phyloP scores from a whole-genome alignment of 2,113 vertebrate genomes.

The Megaleporinus macrocephalus region DNA sequence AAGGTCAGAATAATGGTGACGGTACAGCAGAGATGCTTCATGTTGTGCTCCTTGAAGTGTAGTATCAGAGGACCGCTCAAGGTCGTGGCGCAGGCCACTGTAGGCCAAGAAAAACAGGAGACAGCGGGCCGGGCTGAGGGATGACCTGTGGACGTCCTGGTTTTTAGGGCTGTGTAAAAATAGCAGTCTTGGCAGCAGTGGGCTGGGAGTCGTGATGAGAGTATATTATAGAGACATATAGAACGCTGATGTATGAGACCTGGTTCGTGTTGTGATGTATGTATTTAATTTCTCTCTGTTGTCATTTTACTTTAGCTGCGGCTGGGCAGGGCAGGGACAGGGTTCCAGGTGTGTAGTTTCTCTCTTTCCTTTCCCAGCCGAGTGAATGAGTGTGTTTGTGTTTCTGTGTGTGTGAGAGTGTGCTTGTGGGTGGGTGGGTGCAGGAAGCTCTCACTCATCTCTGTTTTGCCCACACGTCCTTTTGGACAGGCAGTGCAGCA shows the following conservation, averaged over 20 bases:
- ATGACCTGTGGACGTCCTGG: background rate
- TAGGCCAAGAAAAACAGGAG: background rate
- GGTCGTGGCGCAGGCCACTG: conserved; percentile 20
- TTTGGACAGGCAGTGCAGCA: conserved; percentile 45
- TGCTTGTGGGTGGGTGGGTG: background rate
- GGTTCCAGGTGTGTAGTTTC: background rate
- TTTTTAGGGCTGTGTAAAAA: conserved; percentile 3
- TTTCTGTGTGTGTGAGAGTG: background rate
- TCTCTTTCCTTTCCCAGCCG: background rate
- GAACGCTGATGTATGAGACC: conserved; percentile 23
- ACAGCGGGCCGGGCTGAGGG: background rate
- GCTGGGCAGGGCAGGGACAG: background rate
- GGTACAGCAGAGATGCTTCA: background rate
- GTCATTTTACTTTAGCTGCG: background rate
- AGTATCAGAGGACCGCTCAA: conserved; percentile 21
- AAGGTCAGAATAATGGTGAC: background rate
- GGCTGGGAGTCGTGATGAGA: conserved; percentile 1
- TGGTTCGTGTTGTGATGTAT: conserved; percentile 9
- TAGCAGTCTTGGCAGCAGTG: background rate
- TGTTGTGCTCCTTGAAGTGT: background rate
- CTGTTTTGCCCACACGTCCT: conserved; percentile 46
- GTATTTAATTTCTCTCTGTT: conserved; percentile 38
- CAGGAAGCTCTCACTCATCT: conserved; percentile 26
- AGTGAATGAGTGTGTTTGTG: background rate
- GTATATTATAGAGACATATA: conserved; percentile 25